These are phyloP conservation scores for Orchesella flavescens DNA, from an alignment of 2,888 invertebrate genomes.

Conservation along the genomic window DNA sequence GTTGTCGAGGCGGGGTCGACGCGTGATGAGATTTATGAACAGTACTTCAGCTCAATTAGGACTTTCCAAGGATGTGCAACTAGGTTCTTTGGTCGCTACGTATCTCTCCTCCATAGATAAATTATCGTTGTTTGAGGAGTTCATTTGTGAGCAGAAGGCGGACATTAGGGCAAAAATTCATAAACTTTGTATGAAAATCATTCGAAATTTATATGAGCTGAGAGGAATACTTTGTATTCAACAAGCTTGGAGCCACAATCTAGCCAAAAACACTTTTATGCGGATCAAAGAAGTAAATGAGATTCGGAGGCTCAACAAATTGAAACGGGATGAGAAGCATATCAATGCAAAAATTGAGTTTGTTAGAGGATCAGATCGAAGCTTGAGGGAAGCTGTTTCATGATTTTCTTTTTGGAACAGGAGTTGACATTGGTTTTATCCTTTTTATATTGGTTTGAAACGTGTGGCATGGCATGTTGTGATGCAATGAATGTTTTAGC, in stretches of 20 bases:
- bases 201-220: conserved; percentile 32
- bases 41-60: conserved; percentile 16
- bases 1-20: conserved; percentile 10
- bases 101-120: conserved; percentile 39
- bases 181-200: conserved; percentile 34
- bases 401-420: too few species aligned
- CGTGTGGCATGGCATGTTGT: not conserved
- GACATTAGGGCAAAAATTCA: conserved; percentile 27
- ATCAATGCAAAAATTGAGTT: conserved; percentile 33
- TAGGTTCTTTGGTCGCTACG: conserved; percentile 16
- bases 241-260: conserved; percentile 30
- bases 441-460: not conserved
- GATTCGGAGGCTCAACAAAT: conserved; percentile 22
- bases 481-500: not conserved
- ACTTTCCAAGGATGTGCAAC: conserved; percentile 25
- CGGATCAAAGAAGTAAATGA: conserved; percentile 40
- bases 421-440: not conserved
- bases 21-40: conserved; percentile 20
- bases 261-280: conserved; percentile 35
- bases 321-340: conserved; percentile 16
- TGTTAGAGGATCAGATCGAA: conserved; percentile 33
- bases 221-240: conserved; percentile 17
- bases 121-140: conserved; percentile 33
- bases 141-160: conserved; percentile 35
- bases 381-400: conserved; percentile 20